Evolutionary conservation across 2,888 invertebrate species (phyloP).

Genomic region (Tuta absoluta): DNA sequence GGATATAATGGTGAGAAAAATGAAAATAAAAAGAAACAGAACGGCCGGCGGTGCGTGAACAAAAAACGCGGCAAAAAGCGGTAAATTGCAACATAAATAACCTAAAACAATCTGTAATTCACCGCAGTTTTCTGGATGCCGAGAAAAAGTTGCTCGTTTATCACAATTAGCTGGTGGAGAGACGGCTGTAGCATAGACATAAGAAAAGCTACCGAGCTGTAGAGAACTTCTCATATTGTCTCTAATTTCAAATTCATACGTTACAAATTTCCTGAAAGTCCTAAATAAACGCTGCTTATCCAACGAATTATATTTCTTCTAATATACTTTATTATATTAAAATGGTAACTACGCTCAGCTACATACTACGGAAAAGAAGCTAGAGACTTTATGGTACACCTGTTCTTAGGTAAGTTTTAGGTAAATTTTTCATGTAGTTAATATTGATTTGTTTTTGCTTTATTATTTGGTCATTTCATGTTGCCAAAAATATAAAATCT

Average conservation of each 20-base stretch:
- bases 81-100: constrained; percentile 70
- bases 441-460: too few species aligned
- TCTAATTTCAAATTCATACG: background rate
- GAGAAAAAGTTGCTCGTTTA: constrained; percentile 51
- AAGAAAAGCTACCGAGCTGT: background rate
- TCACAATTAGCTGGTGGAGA: constrained; percentile 57
- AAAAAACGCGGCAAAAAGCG: constrained; percentile 55
- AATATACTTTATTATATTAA: too few species aligned
- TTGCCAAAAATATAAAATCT: too few species aligned
- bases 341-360: too few species aligned
- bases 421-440: too few species aligned
- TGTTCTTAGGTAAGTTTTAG: too few species aligned
- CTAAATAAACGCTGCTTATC: background rate
- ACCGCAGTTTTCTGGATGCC: constrained; percentile 37
- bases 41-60: constrained; percentile 30
- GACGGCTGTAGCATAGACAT: constrained; percentile 26
- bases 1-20: constrained; percentile 43
- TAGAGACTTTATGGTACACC: too few species aligned
- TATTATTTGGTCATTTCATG: too few species aligned
- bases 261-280: background rate
- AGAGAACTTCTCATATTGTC: background rate
- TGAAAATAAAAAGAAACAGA: constrained; percentile 38
- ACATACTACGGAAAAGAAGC: too few species aligned
- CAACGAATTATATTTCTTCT: too few species aligned
- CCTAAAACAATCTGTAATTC: constrained; percentile 66